Percentiles rank a stretch among this genome's conserved stretches.
These are phyloP conservation scores for Hydrolagus affinis DNA, from an alignment of 2,113 vertebrate species.

Conservation along the genomic window DNA sequence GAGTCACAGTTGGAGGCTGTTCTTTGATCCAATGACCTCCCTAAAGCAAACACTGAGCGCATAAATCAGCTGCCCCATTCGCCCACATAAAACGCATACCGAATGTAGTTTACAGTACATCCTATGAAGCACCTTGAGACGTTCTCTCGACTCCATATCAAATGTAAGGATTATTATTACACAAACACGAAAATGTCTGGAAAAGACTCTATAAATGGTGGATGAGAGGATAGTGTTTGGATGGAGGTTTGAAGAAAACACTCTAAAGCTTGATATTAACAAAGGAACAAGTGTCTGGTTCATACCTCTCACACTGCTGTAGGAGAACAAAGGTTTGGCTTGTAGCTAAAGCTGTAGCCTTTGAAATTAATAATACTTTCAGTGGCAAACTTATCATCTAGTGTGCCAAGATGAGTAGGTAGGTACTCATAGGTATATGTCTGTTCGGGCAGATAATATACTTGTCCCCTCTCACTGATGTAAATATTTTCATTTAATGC, in stretches of 20 bases:
- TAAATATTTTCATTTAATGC: neutral
- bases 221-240: too few species aligned
- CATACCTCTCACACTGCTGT: neutral
- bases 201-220: too few species aligned
- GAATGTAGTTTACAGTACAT: too few species aligned
- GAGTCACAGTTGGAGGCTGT: too few species aligned
- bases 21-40: too few species aligned
- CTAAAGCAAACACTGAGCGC: too few species aligned
- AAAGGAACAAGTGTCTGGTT: neutral
- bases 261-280: neutral
- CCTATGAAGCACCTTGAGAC: too few species aligned
- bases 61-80: too few species aligned
- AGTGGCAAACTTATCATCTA: neutral
- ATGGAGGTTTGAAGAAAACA: neutral
- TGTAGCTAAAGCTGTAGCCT: neutral
- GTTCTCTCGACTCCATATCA: too few species aligned
- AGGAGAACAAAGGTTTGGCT: neutral
- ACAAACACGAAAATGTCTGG: too few species aligned
- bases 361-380: neutral
- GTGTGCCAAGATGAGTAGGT: neutral
- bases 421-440: neutral
- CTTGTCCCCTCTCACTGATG: neutral
- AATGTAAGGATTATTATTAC: too few species aligned
- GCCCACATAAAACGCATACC: too few species aligned
- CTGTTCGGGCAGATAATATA: neutral